Percentiles rank a stretch among this genome's conserved stretches.
phyloP scores from a whole-genome alignment of 2,797 vertebrate species.

The Tinamus major region DNA sequence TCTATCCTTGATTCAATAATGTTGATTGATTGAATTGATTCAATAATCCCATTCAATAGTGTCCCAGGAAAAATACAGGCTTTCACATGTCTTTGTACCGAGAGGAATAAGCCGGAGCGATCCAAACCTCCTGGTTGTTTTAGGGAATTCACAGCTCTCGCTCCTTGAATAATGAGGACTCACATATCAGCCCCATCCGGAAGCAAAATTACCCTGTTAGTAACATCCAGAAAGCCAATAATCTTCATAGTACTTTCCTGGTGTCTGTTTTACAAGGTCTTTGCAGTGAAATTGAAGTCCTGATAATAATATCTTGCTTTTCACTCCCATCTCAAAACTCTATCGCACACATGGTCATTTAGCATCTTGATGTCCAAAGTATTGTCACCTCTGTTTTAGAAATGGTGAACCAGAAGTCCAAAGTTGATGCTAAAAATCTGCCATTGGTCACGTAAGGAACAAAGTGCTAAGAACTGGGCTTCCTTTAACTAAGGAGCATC shows the following conservation, averaged over 20 bases:
- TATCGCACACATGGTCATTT: not conserved
- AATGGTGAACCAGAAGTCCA: not conserved
- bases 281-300: not conserved
- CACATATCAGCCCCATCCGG: not conserved
- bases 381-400: not conserved
- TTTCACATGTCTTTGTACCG: not conserved
- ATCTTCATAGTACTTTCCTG: not conserved
- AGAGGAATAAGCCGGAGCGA: not conserved
- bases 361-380: not conserved
- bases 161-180: not conserved
- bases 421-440: not conserved
- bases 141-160: not conserved
- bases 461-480: not conserved
- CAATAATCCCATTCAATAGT: not conserved
- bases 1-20: not conserved
- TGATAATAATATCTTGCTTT: constrained; percentile 24
- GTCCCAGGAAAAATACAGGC: not conserved
- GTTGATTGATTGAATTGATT: too few species aligned
- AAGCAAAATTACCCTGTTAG: not conserved
- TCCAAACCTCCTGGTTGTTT: not conserved
- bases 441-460: not conserved
- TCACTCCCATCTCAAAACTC: not conserved
- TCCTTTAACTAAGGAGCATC: not conserved
- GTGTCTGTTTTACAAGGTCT: not conserved
- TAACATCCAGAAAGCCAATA: not conserved